Evolutionary conservation across 2,888 invertebrate species (phyloP), one percentile per base, ranked within the genome.

Genomic region (Quadroppia sp.): DNA sequence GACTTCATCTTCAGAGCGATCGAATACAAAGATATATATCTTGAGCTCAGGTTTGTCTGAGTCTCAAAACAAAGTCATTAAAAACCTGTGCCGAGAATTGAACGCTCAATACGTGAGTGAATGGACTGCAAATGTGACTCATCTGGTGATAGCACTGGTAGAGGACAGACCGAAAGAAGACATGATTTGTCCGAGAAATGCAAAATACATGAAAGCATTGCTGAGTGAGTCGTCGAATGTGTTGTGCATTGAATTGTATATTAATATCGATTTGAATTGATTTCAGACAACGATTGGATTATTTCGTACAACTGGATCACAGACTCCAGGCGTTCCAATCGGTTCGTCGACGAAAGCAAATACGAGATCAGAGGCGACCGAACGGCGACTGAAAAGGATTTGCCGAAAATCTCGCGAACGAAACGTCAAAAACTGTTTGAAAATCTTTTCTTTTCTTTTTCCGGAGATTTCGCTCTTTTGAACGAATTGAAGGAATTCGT

Each of bases 201-300:
- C 67, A 1, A 73, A 73, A 53, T 73, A 69, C 36, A 36, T 73
- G 13, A 67, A 45, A 23, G 73, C 73, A 28, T 70, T 73, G n/a
- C 20, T 72, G 2, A 36, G 72, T 72, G 1, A n/a, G 71, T 50
- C 30, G 6, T 64, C n/a, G n/a, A 25, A 9, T 59, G 25, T 64
- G 23, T 50, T 23, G 11, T 11, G 4, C 25, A n/a, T 72, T 72
- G 20, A 20, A 56, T 45, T 72, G 11, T 23, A 36, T 32, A 25
- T 72, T 3, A 69, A 23, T 25, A 36, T 28, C 67, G 9, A n/a
- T 53, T n/a, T 71, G 3, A 70, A 6, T 17, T 59, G 7, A 11
- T 23, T 28, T 25, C 15, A 69, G 73, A 11, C 9, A 40, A 73
- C 67, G 28, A 45, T 23, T 73, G 73, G 73, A 73, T 73, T 69